A percentile compares a stretch with the other conserved stretches of the same genome.
These are phyloP conservation scores for Protomyctophum bolini DNA, from an alignment of 2,113 vertebrate genomes.

Conservation along the genomic window DNA sequence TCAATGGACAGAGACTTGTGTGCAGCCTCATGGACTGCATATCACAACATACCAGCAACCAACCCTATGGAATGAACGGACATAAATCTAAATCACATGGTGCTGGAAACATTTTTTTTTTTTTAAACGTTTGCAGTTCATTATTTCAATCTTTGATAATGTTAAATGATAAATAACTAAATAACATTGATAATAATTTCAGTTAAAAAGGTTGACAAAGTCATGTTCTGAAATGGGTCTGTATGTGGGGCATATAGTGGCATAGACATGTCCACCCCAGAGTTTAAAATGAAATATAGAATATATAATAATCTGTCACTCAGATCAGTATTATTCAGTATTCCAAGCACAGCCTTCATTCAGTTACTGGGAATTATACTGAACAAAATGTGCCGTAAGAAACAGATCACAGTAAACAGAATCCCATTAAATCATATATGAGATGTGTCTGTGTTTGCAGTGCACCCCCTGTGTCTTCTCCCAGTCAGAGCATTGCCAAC, in stretches of 20 bases:
- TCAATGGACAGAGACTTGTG: background rate
- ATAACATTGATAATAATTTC: no score
- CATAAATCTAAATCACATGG: background rate
- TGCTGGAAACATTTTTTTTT: background rate
- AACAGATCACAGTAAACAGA: conserved; percentile 26
- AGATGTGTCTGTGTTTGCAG: conserved; percentile 45
- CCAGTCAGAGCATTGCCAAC: conserved; percentile 54
- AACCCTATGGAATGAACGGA: background rate
- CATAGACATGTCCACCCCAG: no score
- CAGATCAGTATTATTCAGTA: no score
- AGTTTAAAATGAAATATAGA: no score
- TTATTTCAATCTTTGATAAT: no score
- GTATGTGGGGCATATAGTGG: no score
- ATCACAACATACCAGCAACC: background rate
- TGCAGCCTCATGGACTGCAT: background rate
- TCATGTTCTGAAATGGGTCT: no score
- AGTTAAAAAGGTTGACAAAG: no score
- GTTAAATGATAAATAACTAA: no score
- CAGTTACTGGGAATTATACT: conserved; percentile 28
- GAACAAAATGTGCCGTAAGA: conserved; percentile 25
- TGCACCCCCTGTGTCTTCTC: conserved; percentile 31
- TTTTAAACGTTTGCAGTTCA: no score
- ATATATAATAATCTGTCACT: no score
- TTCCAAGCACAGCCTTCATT: conserved; percentile 26
- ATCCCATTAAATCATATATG: conserved; percentile 55